phyloP scores from a whole-genome alignment of 2,888 invertebrate species.

The Drosophila meridiana region DNA sequence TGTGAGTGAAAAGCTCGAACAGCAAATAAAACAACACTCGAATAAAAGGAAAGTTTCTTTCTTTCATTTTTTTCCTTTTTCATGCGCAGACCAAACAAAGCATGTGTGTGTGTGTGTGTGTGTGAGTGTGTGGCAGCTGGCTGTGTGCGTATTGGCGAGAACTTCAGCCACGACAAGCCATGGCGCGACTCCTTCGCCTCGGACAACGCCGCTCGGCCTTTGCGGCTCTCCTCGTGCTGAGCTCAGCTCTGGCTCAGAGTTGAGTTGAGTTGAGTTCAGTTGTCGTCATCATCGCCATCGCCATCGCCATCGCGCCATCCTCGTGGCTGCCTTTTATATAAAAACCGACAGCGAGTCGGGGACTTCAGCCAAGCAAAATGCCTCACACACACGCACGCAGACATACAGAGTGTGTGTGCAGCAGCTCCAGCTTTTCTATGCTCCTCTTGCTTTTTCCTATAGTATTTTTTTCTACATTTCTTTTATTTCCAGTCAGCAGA shows the following conservation, averaged over 20 bases:
- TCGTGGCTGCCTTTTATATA: conserved; percentile 61
- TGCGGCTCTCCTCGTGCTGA: conserved; percentile 20
- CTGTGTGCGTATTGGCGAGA: conserved; percentile 78
- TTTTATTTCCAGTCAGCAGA: conserved; percentile 74
- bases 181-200: conserved; percentile 41
- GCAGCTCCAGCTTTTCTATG: conserved; percentile 47
- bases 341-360: conserved; percentile 59
- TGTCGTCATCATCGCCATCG: conserved; percentile 48
- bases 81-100: conserved; percentile 46
- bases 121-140: conserved; percentile 72
- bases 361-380: conserved; percentile 58
- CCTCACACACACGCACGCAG: conserved; percentile 39
- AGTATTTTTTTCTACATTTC: conserved; percentile 56
- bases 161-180: conserved; percentile 25
- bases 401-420: conserved; percentile 17
- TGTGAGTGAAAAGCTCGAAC: not conserved
- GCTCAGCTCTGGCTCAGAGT: conserved; percentile 45
- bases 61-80: conserved; percentile 36
- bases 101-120: conserved; percentile 20
- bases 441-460: conserved; percentile 14
- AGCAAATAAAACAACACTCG: not conserved
- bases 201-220: conserved; percentile 36
- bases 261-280: conserved; percentile 48
- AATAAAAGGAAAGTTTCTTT: conserved; percentile 57
- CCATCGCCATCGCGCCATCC: conserved; percentile 43